A percentile compares a stretch with the other conserved stretches of the same genome.
phyloP scores from a whole-genome alignment of 2,888 invertebrate genomes.

The Chloromyia formosa region DNA sequence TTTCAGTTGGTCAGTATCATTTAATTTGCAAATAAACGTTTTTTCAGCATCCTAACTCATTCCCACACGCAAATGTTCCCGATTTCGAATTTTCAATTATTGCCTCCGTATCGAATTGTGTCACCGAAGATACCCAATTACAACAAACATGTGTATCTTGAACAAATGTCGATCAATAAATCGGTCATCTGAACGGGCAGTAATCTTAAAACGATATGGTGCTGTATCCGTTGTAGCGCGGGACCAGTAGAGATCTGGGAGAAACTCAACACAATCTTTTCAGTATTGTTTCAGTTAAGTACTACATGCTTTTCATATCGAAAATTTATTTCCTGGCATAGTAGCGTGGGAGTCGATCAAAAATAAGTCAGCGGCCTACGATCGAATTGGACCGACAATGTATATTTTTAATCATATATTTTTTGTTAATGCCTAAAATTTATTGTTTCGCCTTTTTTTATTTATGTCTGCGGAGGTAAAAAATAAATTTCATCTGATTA shows the following conservation, averaged over 20 bases:
- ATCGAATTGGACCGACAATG: background rate
- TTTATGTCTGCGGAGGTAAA: too few relatives aligned
- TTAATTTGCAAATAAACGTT: constrained; percentile 36
- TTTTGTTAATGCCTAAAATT: background rate
- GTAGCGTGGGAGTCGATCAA: constrained; percentile 17
- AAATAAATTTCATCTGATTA: constrained; percentile 1
- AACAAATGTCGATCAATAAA: background rate
- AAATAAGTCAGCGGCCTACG: constrained; percentile 8
- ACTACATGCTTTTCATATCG: constrained; percentile 22
- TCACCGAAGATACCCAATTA: background rate
- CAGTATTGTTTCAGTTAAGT: constrained; percentile 12
- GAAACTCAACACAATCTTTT: background rate
- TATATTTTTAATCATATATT: too few relatives aligned
- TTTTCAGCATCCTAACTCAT: background rate
- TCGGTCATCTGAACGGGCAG: background rate
- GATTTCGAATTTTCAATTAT: background rate
- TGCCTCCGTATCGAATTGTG: background rate
- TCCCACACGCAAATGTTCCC: too few relatives aligned
- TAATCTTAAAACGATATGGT: constrained; percentile 15
- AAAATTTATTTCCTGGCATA: background rate
- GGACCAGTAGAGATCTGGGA: background rate
- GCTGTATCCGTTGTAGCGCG: too few relatives aligned
- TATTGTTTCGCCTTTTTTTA: background rate
- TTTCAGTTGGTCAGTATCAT: constrained; percentile 34
- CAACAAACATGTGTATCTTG: background rate